phyloP scores from a whole-genome alignment of 2,113 vertebrate genomes.

The Spheniscus mendiculus region DNA sequence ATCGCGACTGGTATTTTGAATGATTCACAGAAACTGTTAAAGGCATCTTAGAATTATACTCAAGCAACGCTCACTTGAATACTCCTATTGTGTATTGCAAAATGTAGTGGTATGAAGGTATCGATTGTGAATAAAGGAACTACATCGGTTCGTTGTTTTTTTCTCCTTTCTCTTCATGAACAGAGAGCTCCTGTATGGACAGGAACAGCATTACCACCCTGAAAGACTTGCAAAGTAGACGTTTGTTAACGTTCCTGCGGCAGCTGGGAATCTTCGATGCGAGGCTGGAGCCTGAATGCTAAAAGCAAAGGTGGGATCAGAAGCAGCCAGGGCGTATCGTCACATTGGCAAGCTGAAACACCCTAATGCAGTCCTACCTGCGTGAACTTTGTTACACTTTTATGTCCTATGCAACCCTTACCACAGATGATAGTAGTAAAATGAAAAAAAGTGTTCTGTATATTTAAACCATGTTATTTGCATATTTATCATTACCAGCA shows the following conservation, averaged over 20 bases:
- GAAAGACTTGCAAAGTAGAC: not conserved
- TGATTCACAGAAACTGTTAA: not conserved
- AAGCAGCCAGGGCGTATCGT: rapidly evolving
- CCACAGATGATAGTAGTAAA: not conserved
- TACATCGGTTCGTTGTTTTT: not conserved
- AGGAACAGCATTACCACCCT: not conserved
- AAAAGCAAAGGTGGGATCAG: not conserved
- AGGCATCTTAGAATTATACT: not conserved
- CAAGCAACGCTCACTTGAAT: no score
- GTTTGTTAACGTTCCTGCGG: not conserved
- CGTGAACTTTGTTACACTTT: rapidly evolving
- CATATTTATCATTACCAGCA: not conserved
- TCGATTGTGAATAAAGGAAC: not conserved
- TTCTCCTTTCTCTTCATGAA: not conserved
- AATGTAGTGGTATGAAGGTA: no score
- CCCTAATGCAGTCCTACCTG: not conserved
- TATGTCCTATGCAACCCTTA: no score
- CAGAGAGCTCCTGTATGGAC: not conserved
- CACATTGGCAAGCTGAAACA: not conserved
- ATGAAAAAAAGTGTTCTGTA: not conserved
- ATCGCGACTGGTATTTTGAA: not conserved
- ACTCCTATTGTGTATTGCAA: not conserved
- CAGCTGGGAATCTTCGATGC: not conserved
- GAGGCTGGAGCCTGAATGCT: rapidly evolving
- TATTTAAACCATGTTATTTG: not conserved